A percentile compares a stretch with the other conserved stretches of the same genome.
phyloP scores from a whole-genome alignment of 2,888 invertebrate genomes.

The Phanerotoma sp. region DNA sequence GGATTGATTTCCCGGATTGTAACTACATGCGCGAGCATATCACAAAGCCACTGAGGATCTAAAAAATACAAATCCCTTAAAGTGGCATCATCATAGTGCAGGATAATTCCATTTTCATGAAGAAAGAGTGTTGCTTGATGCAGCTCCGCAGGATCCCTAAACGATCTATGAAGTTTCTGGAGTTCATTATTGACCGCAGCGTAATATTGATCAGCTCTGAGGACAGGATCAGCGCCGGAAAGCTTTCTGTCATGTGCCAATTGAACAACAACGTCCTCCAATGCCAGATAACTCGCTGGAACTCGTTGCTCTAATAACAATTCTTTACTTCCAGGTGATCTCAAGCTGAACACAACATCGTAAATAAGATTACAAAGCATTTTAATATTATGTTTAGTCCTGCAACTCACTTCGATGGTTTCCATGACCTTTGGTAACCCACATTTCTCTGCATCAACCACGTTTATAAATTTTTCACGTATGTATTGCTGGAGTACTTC shows the following conservation, averaged over 20 bases:
- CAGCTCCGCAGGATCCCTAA: slow-evolving; percentile 87
- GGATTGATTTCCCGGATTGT: slow-evolving; percentile 97
- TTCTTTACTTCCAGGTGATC: slow-evolving; percentile 89
- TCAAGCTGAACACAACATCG: slow-evolving; percentile 88
- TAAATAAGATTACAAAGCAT: slow-evolving; percentile 89
- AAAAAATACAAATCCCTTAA: slow-evolving; percentile 93
- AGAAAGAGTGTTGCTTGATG: slow-evolving; percentile 96
- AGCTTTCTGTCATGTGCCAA: slow-evolving; percentile 75
- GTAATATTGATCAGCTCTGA: slow-evolving; percentile 77
- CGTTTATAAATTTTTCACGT: slow-evolving; percentile 83
- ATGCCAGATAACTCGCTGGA: slow-evolving; percentile 90
- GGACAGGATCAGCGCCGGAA: slow-evolving; percentile 75
- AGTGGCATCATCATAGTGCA: slow-evolving; percentile 94
- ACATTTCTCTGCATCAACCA: slow-evolving; percentile 94
- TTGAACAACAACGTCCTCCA: slow-evolving; percentile 88
- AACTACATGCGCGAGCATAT: slow-evolving; percentile 95
- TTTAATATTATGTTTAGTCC: slow-evolving; percentile 85
- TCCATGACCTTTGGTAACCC: slow-evolving; percentile 92
- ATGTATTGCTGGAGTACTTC: slow-evolving; percentile 88
- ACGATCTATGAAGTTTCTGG: slow-evolving; percentile 69
- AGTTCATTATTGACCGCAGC: slow-evolving; percentile 59
- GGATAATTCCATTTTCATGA: slow-evolving; percentile 95
- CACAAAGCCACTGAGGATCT: slow-evolving; percentile 98
- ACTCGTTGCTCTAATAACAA: slow-evolving; percentile 89
- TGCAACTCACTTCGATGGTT: slow-evolving; percentile 88